Base-by-base conservation (phyloP, 2,797 vertebrate genomes). In the Garrulus glandarius region DNA sequence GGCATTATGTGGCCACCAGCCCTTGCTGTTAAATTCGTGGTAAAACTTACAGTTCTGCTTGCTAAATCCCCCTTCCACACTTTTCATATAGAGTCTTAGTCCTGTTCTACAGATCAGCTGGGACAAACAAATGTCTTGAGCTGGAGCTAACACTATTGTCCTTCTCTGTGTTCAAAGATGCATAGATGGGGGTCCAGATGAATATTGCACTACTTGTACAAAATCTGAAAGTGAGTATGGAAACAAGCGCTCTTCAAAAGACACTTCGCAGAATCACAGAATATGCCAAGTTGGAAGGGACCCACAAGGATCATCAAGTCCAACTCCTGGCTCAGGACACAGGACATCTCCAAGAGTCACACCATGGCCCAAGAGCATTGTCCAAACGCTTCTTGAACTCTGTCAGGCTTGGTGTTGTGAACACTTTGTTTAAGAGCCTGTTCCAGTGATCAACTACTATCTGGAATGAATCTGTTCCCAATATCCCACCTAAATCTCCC, bases 391-490 rank as follows among this genome's bases (percentile, higher is more conserved):
- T 15, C 32, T 57, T 18, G 21, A 26, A 7, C 27, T 18, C 32
- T 84, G 11, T 2, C 60, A 67, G 44, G 15, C 22, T 27, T 57
- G 27, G 3, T 27, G 22, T 7, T 50, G 44, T 15, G 36, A 27
- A 10, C 32, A 13, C 12, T 32, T 32, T 8, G 9, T 39, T 37
- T 12, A 8, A 11, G 22, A 52, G 15, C 17, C 16, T 26, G 3
- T 12, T 50, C 20, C 26, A 27, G 27, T 5, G 18, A 3, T 8
- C 26, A 43, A 3, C 0, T 6, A 26, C 17, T 8, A 5, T 30
- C 9, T 36, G 21, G 32, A 30, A 65, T 24, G 11, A 74, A 36
- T 2, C 14, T 36, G 30, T 18, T 26, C 2, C 2, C 14, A 12
- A 30, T 6, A 27, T 7, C 9, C 43, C 12, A 4, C 14, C 8